Conservation (phyloP, 1,140 invertebrate genomes). For the Manduca sexta region DNA sequence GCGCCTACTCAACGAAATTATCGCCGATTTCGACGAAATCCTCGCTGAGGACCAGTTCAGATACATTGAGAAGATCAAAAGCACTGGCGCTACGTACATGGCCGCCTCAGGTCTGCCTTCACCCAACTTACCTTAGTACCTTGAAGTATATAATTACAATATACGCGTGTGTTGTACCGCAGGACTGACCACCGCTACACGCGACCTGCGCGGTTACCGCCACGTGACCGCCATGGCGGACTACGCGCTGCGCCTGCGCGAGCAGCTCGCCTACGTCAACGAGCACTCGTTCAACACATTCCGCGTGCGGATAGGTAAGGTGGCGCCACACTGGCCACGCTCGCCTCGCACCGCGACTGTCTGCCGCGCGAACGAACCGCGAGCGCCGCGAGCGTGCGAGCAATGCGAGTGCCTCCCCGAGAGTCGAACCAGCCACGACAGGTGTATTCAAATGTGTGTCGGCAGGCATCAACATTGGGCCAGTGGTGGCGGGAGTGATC, state of each 20-base stretch:
- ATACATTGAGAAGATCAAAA: slow-evolving; percentile 98
- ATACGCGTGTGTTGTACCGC: slow-evolving; percentile 7
- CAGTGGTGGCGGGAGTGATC: slow-evolving; percentile 96
- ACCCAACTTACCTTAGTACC: not conserved
- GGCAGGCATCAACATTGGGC: slow-evolving; percentile 93
- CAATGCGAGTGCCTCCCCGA: not conserved
- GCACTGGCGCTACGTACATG: slow-evolving; percentile 97
- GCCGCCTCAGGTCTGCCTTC: slow-evolving; percentile 86
- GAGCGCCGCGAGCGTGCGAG: not conserved
- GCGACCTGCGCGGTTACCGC: slow-evolving; percentile 83
- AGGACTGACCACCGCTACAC: slow-evolving; percentile 85
- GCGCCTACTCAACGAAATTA: slow-evolving; percentile 95
- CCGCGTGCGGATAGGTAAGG: slow-evolving; percentile 89
- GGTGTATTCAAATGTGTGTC: slow-evolving; percentile 1
- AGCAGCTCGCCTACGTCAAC: slow-evolving; percentile 93
- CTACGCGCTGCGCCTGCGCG: slow-evolving; percentile 88
- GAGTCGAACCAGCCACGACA: not conserved
- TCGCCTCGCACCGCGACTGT: not conserved
- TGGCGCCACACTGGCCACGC: not conserved
- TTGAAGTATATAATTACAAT: too few relatives aligned
- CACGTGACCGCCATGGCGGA: slow-evolving; percentile 94
- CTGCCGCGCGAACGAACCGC: not conserved
- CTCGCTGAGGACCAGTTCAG: slow-evolving; percentile 89
- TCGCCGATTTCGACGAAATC: slow-evolving; percentile 96
- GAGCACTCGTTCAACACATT: slow-evolving; percentile 98